A percentile compares a stretch with the other conserved stretches of the same genome.
Conservation (phyloP, 2,888 invertebrate genomes). For the Drosophila borborema region DNA sequence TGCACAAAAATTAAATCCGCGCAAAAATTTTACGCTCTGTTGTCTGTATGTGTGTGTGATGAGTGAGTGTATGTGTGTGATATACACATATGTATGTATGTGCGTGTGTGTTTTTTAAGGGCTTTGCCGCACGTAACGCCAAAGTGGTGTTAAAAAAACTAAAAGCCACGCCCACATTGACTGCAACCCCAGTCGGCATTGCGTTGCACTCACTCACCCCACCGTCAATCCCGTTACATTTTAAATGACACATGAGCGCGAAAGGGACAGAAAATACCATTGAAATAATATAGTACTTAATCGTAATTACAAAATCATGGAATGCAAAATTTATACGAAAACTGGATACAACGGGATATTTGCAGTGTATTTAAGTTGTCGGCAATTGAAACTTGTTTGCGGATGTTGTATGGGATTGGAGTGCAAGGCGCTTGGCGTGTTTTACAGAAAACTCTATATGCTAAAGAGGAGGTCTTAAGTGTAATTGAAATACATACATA, state of each 20-base stretch:
- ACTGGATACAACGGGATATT: slow-evolving; percentile 52
- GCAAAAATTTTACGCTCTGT: slow-evolving; percentile 32
- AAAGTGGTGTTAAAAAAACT: slow-evolving; percentile 47
- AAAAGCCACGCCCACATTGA: slow-evolving; percentile 30
- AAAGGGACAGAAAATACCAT: slow-evolving; percentile 51
- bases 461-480: not conserved
- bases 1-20: slow-evolving; percentile 33
- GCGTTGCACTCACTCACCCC: not conserved
- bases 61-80: not conserved
- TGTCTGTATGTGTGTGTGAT: slow-evolving; percentile 26
- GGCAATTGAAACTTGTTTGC: slow-evolving; percentile 43
- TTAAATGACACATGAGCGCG: slow-evolving; percentile 45
- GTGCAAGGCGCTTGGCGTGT: not conserved
- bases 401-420: not conserved
- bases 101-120: slow-evolving; percentile 31
- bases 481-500: slow-evolving; percentile 1
- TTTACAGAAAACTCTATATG: not conserved
- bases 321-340: slow-evolving; percentile 45
- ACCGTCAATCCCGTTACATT: slow-evolving; percentile 9
- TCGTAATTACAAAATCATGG: slow-evolving; percentile 75
- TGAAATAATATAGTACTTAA: slow-evolving; percentile 71
- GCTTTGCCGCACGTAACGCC: slow-evolving; percentile 53
- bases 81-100: not conserved
- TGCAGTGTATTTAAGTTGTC: slow-evolving; percentile 31
- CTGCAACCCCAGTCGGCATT: not conserved